Evolutionary conservation across 2,888 invertebrate genomes (phyloP), one percentile per base, ranked within the genome.

Genomic region (Dinocampus coccinellae): DNA sequence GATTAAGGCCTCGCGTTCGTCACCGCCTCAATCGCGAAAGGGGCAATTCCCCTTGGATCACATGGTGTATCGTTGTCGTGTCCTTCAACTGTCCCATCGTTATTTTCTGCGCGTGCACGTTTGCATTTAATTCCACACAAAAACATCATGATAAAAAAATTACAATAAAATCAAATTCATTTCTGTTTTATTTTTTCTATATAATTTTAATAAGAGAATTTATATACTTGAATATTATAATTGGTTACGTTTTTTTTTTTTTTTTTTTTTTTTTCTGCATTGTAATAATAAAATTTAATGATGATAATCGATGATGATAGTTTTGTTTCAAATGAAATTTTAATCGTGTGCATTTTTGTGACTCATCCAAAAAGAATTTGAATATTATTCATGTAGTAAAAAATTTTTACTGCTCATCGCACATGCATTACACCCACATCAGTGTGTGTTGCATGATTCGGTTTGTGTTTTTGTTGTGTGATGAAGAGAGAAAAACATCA

Each of bases 301-400:
- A 16, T 47, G n/a, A 47, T n/a, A 47, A 52, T 26, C 33, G 26
- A n/a, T 57, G 39, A 53, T 52, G 69, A 67, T 52, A 39, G 24
- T 57, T 61, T 39, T n/a, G n/a, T 33, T 68, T 63, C 53, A 66
- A 69, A 73, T n/a, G 53, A 77, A 75, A 77, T 77, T 62, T 73
- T 74, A 72, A 76, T 77, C 77, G 60, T 22, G 52, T 65, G n/a
- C 26, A 53, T 13, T 22, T 39, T 39, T 39, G 61, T 72, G 72
- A 74, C 73, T 83, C 82, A 83, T 75, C 80, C 73, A 73, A 71
- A 79, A 79, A 81, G 80, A 81, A 82, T 80, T 81, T 73, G 63
- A 65, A 11, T 20, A 53, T 65, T n/a, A 55, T 47, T n/a, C 11
- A 33, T 39, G 26, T 1, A 34, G 16, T 52, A 16, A 58, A 73